Evolutionary conservation across 2,797 vertebrate genomes (phyloP), one percentile per base, ranked within the genome.

Genomic region (Hypotaenidia philippensis): DNA sequence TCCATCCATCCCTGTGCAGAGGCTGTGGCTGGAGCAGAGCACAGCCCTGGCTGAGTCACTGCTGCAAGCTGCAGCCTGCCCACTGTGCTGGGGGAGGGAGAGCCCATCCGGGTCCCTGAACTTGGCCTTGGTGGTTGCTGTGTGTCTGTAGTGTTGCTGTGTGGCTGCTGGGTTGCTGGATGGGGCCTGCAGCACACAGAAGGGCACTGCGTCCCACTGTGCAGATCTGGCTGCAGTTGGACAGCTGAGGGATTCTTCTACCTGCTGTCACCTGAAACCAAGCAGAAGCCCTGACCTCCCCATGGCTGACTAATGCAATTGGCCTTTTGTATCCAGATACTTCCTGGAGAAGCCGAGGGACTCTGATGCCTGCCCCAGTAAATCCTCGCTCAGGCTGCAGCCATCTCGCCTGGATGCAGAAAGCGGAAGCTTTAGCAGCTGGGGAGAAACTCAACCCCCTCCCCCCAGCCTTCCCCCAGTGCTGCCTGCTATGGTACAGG

Each of bases 271-370:
- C 29, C 75, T 79, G 96, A 95, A 92, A 66, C 92, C 76, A 87
- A 91, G 91, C 92, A 94, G 91, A 95, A 92, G 78, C 87, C 41
- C 82, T 76, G 79, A 81, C 57, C 89, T 91, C 77, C 76, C 64
- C 44, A 55, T 83, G 83, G 65, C 89, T 94, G 89, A 85, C 92
- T 96, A 95, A 95, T 96, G 94, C 89, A 94, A 90, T 93, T 95
- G 91, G 70, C 83, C 89, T 95, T 94, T 94, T 94, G 88, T 95
- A 96, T 89, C 79, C 70, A 86, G 66, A 55, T 78, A 72, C 85
- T 96, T 90, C 93, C 90, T 81, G 79, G 80, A 87, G 94, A 91
- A 91, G 79, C 64, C 44, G 78, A 78, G 88, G 70, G 63, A 83
- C 70, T 95, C 85, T 3, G 4, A 57, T 94, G 69, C 34, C 77